These are phyloP conservation scores for Nibea coibor DNA, from an alignment of 2,113 vertebrate species.

Conservation along the genomic window DNA sequence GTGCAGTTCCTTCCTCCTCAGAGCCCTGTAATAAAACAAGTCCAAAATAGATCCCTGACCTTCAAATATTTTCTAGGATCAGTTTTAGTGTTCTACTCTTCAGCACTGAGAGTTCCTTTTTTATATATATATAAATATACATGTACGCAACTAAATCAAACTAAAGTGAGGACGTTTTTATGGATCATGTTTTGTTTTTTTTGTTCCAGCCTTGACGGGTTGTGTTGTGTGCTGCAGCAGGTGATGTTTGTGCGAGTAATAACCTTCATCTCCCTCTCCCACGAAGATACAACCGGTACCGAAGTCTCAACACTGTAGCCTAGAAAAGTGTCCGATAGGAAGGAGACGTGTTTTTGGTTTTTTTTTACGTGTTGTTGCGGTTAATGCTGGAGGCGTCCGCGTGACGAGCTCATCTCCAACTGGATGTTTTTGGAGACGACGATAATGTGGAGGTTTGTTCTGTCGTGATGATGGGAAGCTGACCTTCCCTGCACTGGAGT, in stretches of 20 bases:
- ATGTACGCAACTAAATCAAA: not conserved
- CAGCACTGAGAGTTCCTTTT: constrained; percentile 48
- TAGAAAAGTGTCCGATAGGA: not conserved
- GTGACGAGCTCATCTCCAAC: constrained; percentile 22
- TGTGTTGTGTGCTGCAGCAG: constrained; percentile 26
- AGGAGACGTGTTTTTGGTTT: not conserved
- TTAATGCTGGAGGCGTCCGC: not conserved
- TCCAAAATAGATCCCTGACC: constrained; percentile 72
- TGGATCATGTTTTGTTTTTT: constrained; percentile 29
- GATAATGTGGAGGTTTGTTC: constrained; percentile 17
- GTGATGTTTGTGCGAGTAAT: constrained; percentile 32
- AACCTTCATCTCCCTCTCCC: constrained; percentile 8
- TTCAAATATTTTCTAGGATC: constrained; percentile 62
- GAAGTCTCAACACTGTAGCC: constrained; percentile 65
- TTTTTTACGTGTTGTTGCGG: constrained; percentile 4
- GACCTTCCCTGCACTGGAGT: constrained; percentile 41
- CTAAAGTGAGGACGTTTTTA: constrained; percentile 36
- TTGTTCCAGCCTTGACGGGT: constrained; percentile 27
- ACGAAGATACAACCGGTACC: constrained; percentile 13
- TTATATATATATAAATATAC: constrained; percentile 6
- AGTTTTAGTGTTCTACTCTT: constrained; percentile 63
- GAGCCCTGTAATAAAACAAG: constrained; percentile 77
- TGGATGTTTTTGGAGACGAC: not conserved
- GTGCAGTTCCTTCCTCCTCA: constrained; percentile 65
- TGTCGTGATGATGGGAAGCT: constrained; percentile 27